phyloP scores from a whole-genome alignment of 2,888 invertebrate species.

The Anaspis maculata region DNA sequence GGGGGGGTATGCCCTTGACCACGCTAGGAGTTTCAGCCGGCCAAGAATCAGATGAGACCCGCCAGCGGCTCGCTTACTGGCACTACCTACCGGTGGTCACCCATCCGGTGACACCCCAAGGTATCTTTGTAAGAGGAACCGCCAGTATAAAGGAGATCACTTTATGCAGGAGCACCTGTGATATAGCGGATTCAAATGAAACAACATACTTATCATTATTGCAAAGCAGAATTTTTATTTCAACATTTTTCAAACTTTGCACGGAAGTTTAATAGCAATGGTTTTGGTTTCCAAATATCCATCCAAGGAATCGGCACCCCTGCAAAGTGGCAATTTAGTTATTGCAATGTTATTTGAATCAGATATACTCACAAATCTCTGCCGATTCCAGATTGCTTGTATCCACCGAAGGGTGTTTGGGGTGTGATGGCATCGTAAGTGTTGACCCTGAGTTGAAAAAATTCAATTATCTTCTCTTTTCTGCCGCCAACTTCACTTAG shows the following conservation, averaged over 20 bases:
- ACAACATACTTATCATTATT: not conserved
- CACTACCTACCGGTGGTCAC: no score
- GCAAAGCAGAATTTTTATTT: not conserved
- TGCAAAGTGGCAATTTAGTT: constrained; percentile 27
- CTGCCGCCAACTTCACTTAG: constrained; percentile 7
- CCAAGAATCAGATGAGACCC: no score
- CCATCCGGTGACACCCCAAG: not conserved
- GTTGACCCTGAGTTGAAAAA: constrained; percentile 69
- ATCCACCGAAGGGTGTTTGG: constrained; percentile 85
- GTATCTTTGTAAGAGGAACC: constrained; percentile 4
- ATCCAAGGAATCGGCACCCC: constrained; percentile 69
- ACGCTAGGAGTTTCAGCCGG: no score
- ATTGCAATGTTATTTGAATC: constrained; percentile 1
- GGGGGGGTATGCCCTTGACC: no score
- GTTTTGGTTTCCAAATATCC: constrained; percentile 75
- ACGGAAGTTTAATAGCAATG: constrained; percentile 51
- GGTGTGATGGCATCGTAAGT: constrained; percentile 60
- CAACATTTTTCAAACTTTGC: constrained; percentile 14
- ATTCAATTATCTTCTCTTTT: constrained; percentile 11
- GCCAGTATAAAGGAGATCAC: constrained; percentile 1
- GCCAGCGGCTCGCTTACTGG: no score
- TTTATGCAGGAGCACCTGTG: not conserved
- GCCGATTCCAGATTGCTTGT: constrained; percentile 78
- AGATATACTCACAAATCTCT: constrained; percentile 57
- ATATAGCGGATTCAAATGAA: not conserved